Evolutionary conservation across 2,888 invertebrate genomes (phyloP).

Genomic region (Microdon myrmicae): DNA sequence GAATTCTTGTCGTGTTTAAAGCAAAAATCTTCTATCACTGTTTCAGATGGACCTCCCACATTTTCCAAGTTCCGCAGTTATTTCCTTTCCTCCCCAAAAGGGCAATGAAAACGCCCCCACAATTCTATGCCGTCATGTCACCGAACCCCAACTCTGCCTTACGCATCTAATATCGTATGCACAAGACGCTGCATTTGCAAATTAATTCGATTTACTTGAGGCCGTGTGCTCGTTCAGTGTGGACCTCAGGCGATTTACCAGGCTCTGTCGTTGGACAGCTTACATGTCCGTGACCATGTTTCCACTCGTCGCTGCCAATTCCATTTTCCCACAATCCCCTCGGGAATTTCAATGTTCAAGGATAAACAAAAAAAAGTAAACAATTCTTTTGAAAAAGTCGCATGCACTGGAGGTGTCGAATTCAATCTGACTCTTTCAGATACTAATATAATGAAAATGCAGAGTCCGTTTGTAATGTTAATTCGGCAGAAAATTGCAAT

Average conservation of each 20-base stretch:
- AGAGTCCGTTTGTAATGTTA: too few species aligned
- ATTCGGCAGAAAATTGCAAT: conserved; percentile 26
- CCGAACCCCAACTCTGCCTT: too few species aligned
- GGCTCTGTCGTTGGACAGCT: conserved; percentile 32
- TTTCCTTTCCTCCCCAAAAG: too few species aligned
- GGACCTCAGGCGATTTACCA: conserved; percentile 17
- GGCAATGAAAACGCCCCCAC: too few species aligned
- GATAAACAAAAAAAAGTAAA: neutral
- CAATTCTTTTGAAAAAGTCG: too few species aligned
- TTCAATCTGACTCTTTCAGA: too few species aligned
- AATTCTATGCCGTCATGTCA: too few species aligned
- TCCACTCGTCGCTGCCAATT: neutral
- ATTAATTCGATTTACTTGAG: conserved; percentile 20
- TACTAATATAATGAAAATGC: conserved; percentile 29
- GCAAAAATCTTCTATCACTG: too few species aligned
- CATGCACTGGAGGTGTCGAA: too few species aligned
- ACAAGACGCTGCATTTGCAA: conserved; percentile 3
- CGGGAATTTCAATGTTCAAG: conserved; percentile 1
- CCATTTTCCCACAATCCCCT: conserved; percentile 1
- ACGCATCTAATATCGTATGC: conserved; percentile 5
- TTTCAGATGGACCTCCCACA: too few species aligned
- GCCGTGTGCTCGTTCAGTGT: conserved; percentile 5
- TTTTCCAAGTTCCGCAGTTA: too few species aligned
- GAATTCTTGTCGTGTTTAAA: too few species aligned
- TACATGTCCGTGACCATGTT: conserved; percentile 24